Base-by-base conservation (phyloP, 2,797 vertebrate species). In the Neosalanx taihuensis region DNA sequence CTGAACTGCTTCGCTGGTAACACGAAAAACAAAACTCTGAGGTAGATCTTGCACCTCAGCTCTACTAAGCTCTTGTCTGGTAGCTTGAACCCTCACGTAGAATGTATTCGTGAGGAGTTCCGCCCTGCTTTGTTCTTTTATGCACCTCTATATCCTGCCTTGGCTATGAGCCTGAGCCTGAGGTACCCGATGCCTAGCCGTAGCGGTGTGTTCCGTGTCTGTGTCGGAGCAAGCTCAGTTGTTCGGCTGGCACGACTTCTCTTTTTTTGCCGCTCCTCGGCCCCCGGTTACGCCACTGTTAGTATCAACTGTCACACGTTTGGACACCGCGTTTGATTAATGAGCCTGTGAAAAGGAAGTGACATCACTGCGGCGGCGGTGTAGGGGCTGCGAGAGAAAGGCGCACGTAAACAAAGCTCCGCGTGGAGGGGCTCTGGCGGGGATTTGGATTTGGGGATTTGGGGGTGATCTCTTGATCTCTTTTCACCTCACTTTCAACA, bases 291-390 rank as follows among this genome's bases (percentile, higher is more conserved):
- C 49, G 35, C 69, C 68, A 78, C 64, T 80, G 79, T 82, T 85
- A 85, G 83, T 84, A 84, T 78, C 69, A 66, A 82, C 81, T 83
- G 80, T 85, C 85, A 85, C 77, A 73, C 69, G 75, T 73, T 71
- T 82, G 79, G 83, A 85, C 73, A 56, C 75, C 49, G 58, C n/a
- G 65, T 86, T 84, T 87, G 86, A 90, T 87, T 83, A 88, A 89
- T 86, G 86, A 74, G 62, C 76, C 70, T 67, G 78, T 60, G 63
- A 29, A 30, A 1, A 67, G 76, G 71, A 81, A 62, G 82, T 84
- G 81, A 85, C 84, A 83, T 85, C 79, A 79, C 23, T 3, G 4
- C 10, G 76, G 82, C 75, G 69, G 76, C 69, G 75, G 80, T 83
- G 79, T 76, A 71, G 67, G 69, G 31, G 1, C 72, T 57, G 79